Base-by-base conservation (phyloP, 2,888 invertebrate species). In the Scelioninae gen. 2 region DNA sequence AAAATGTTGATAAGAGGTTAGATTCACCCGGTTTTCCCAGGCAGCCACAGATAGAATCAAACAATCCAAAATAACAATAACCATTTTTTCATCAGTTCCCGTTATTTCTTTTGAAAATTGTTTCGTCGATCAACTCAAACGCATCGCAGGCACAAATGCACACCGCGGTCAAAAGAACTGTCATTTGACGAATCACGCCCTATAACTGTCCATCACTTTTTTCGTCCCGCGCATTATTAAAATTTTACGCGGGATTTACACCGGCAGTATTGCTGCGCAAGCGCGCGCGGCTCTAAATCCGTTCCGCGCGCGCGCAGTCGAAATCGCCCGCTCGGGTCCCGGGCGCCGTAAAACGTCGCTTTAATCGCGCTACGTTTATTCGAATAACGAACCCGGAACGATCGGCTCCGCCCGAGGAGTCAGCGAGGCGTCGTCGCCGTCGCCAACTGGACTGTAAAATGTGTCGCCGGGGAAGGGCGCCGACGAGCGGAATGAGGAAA, bases 341-440 rank as follows among this genome's bases (percentile, higher is more conserved):
- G 11, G 18, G 25, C 35, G 43, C 52, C 57, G 57, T 67, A 67
- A 67, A 57, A 15, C 11, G 50, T 43, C 52, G 55, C 50, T 64
- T 50, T 58, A 64, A 64, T 64, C 60, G 60, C 60, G 33, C 31
- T 33, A 58, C 60, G 53, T 50, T 65, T 72, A 67, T 68, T 68
- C 58, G 64, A 68, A 64, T 73, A 68, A 73, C 57, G 63, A 73
- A 68, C 67, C 63, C 68, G 67, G 73, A 68, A 73, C 57, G 53
- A 43, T 43, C 52, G 31, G 57, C 41, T 57, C 35, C 45, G 50
- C 43, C 53, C 28, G 65, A 65, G 33, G 35, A 60, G 64, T 48
- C 52, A 45, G 39, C 45, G 57, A 68, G 67, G 72, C 65, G 69
- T 55, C 72, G 48, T 39, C 65, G 57, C 0, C 45, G 60, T 72